Base-by-base conservation (phyloP, 2,113 vertebrate genomes). In the Mohoua ochrocephala region DNA sequence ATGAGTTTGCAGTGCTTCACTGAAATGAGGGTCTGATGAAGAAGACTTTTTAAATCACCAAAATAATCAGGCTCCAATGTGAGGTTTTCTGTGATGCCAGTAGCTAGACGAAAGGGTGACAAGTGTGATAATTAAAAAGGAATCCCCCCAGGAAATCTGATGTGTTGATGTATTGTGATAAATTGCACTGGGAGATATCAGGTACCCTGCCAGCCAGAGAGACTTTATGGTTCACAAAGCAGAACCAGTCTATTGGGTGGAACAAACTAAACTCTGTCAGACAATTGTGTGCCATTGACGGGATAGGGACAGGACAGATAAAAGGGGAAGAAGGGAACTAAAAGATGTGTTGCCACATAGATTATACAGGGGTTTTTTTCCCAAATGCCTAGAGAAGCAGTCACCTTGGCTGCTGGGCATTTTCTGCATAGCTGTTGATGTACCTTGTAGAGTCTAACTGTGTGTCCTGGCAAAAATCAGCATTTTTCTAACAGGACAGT, bases 41-140 rank as follows among this genome's bases (percentile, higher is more conserved):
- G 81, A 83, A 63, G 44, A 23, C 64, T 70, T 71, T 90, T 88
- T 91, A 93, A 86, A 95, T 92, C 76, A 56, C 60, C 53, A 71
- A 79, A 95, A 71, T 60, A 57, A 64, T 90, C 68, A 84, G 44
- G 68, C 74, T 56, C 27, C 22, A 27, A 3, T 68, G 22, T 41
- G 68, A 80, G 26, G 41, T 81, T 92, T 84, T 74, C 68, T 60
- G 37, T 27, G 31, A 59, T 75, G 52, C 52, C 70, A 45, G n/a
- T 27, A 45, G 44, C 52, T 77, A 37, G 69, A 68, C 4, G 42
- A 90, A 94, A 57, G 54, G 53, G 39, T 92, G 92, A 91, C 68
- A 85, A 91, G 67, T 61, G 75, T 73, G 91, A 78, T 93, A 94
- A 90, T 94, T 93, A 68, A 87, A 92, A 74, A 60, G 68, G 80